Base-by-base conservation (phyloP, 2,797 vertebrate species). In the Ctenochaetus hawaiiensis region DNA sequence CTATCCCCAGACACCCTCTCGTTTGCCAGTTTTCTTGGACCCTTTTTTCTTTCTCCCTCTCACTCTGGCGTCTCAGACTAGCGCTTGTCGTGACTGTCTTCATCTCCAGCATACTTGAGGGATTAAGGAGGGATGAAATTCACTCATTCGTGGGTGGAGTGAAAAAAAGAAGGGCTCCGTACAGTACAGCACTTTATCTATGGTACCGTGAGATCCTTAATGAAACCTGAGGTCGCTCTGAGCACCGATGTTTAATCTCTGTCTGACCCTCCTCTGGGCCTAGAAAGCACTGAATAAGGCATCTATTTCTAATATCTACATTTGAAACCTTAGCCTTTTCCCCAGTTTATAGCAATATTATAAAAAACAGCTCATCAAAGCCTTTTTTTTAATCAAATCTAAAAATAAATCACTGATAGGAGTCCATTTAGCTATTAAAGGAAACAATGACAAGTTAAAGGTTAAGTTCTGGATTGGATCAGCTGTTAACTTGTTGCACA, bases 101-200 rank as follows among this genome's bases (percentile, higher is more conserved):
- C 91, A 92, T 95, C 93, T 92, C 67, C 92, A 86, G 92, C 93
- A 95, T 96, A 94, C 91, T 94, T 95, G 80, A 80, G 90, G 94
- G 93, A 96, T 96, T 95, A 95, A 92, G 91, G 87, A 88, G 87
- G 92, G 92, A 94, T 95, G 87, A 94, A 93, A 94, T 94, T 92
- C 90, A 85, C 90, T 94, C 87, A 84, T 92, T 93, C 67, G 84
- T 86, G 83, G 84, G 75, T 72, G 83, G 81, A 82, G 83, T 78
- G 65, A 75, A 82, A 86, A 87, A 90, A 85, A 76, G 66, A 78
- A 64, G 59, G 74, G 71, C 80, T 71, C 69, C 9, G 72, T 88
- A 82, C 83, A 88, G 84, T 77, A 81, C 87, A 77, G 72, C 76
- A 83, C 81, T 84, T 91, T 87, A 91, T 93, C 88, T 90, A 78